Conservation (phyloP, 2,797 vertebrate genomes). For the Leptodactylus fallax region DNA sequence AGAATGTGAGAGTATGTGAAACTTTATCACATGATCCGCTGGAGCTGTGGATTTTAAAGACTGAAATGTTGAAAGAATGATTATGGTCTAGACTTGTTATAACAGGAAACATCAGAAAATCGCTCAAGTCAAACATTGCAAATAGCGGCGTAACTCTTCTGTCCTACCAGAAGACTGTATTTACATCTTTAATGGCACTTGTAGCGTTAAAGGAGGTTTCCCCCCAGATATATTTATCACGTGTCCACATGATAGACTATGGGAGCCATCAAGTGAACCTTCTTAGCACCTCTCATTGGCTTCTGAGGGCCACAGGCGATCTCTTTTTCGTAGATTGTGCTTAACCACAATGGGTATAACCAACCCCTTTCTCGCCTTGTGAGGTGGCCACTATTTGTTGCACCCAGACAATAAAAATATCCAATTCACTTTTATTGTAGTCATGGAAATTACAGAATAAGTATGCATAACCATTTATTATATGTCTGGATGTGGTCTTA, state of each 20-base stretch:
- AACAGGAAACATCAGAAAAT: slow-evolving; percentile 37
- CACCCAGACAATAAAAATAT: too few relatives aligned
- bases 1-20: slow-evolving; percentile 47
- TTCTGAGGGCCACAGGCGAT: not conserved
- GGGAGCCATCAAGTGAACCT: not conserved
- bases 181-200: not conserved
- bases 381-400: too few relatives aligned
- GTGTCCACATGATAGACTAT: not conserved
- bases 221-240: not conserved
- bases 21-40: slow-evolving; percentile 34
- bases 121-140: slow-evolving; percentile 45
- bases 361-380: too few relatives aligned
- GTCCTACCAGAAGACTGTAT: not conserved
- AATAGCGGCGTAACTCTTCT: slow-evolving; percentile 21
- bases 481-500: too few relatives aligned
- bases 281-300: not conserved
- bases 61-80: slow-evolving; percentile 54
- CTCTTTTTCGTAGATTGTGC: not conserved
- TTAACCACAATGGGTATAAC: too few relatives aligned
- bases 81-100: slow-evolving; percentile 49
- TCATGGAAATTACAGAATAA: too few relatives aligned
- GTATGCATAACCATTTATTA: too few relatives aligned
- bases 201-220: not conserved
- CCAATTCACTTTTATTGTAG: too few relatives aligned
- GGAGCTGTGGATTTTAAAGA: slow-evolving; percentile 55